phyloP scores from a whole-genome alignment of 1,140 invertebrate species.

The Drosophila simulans region DNA sequence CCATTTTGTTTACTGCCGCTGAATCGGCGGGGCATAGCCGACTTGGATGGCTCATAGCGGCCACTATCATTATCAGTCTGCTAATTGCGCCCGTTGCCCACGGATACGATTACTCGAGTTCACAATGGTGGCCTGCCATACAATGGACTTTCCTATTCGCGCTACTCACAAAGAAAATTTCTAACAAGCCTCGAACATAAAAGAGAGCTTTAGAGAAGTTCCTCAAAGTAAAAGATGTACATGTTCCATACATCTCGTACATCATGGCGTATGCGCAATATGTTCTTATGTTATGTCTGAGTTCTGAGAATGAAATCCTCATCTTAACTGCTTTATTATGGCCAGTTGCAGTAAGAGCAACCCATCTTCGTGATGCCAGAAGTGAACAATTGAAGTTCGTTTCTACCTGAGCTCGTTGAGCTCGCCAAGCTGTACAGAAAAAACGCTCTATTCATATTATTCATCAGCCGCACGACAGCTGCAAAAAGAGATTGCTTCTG shows the following conservation, averaged over 20 bases:
- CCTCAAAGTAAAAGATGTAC: too few species aligned
- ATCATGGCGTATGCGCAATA: too few species aligned
- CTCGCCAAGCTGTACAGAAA: constrained; percentile 32
- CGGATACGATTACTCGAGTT: constrained; percentile 8
- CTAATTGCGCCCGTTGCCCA: constrained; percentile 23
- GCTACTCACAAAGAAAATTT: background rate
- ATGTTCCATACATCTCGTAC: too few species aligned
- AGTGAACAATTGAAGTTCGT: background rate
- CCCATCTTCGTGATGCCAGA: background rate
- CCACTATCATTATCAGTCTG: constrained; percentile 44
- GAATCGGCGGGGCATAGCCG: constrained; percentile 21
- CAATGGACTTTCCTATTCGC: background rate
- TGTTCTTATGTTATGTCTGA: too few species aligned
- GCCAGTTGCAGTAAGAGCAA: constrained; percentile 6
- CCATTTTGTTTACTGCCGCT: background rate
- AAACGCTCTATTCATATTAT: constrained; percentile 47
- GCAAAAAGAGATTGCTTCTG: constrained; percentile 38
- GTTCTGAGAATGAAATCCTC: too few species aligned
- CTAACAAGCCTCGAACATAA: too few species aligned
- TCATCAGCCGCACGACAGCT: constrained; percentile 50
- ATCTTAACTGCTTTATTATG: too few species aligned
- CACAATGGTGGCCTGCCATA: background rate
- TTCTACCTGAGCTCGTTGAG: constrained; percentile 50
- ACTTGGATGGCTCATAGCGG: constrained; percentile 17
- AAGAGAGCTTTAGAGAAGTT: too few species aligned